Conservation (phyloP, 92 coral and sea anemone species). For the Porites cylindrica region DNA sequence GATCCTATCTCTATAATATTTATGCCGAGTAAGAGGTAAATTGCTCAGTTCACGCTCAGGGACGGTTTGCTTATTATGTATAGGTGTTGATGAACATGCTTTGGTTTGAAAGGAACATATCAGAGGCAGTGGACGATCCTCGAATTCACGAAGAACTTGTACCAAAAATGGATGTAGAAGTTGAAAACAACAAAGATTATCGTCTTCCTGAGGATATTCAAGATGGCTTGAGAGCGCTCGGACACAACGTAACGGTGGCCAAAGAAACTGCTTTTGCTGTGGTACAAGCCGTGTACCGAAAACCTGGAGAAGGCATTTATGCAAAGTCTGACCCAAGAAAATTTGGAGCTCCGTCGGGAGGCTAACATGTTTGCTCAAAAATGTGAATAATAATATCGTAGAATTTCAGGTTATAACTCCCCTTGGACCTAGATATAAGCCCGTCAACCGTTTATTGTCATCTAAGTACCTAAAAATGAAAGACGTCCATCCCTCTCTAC, state of each 20-base stretch:
- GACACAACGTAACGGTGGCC: slow-evolving; percentile 46
- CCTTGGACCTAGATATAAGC: too few species aligned
- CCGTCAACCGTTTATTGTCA: too few species aligned
- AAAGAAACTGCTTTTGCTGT: slow-evolving; percentile 15
- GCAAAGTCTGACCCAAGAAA: slow-evolving; percentile 87
- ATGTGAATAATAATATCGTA: too few species aligned
- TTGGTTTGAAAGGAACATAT: slow-evolving; percentile 73
- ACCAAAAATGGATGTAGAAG: slow-evolving; percentile 21
- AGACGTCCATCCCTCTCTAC: too few species aligned
- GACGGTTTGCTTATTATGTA: neutral
- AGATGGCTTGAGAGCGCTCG: slow-evolving; percentile 57
- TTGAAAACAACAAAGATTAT: slow-evolving; percentile 45
- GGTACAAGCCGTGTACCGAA: slow-evolving; percentile 76
- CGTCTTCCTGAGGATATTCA: slow-evolving; percentile 36
- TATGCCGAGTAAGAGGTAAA: too few species aligned
- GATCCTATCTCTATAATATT: too few species aligned
- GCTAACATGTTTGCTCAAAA: neutral
- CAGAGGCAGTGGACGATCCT: slow-evolving; percentile 69
- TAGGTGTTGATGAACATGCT: slow-evolving; percentile 86
- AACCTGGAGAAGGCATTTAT: slow-evolving; percentile 40
- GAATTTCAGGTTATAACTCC: too few species aligned
- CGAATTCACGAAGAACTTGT: slow-evolving; percentile 69
- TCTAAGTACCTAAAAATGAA: too few species aligned
- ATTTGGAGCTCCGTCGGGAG: slow-evolving; percentile 73
- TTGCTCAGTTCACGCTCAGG: too few species aligned